phyloP scores from a whole-genome alignment of 2,888 invertebrate genomes.

The Nomada ruficornis region DNA sequence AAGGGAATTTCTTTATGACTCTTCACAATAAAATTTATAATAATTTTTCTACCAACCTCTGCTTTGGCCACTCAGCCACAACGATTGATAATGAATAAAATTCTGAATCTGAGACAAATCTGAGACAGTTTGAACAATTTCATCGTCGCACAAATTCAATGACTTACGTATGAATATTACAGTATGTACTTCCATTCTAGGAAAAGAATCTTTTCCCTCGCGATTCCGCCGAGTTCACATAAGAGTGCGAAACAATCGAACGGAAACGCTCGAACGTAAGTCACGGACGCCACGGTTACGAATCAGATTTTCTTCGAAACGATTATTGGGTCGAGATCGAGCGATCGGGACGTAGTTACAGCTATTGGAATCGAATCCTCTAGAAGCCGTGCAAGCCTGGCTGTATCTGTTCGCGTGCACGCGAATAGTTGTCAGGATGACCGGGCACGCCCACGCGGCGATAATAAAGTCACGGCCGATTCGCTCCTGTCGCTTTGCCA shows the following conservation, averaged over 20 bases:
- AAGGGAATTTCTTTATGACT: too few species aligned
- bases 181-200: too few species aligned
- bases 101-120: too few species aligned
- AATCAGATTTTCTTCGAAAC: not conserved
- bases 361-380: constrained; percentile 34
- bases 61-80: too few species aligned
- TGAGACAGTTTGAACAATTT: too few species aligned
- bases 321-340: constrained; percentile 16
- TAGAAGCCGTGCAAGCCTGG: constrained; percentile 51
- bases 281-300: not conserved
- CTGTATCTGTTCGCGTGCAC: constrained; percentile 41
- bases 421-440: constrained; percentile 58
- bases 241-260: not conserved
- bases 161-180: too few species aligned
- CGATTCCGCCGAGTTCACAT: too few species aligned
- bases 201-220: too few species aligned
- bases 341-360: constrained; percentile 38
- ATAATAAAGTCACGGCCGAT: constrained; percentile 71
- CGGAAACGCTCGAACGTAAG: not conserved
- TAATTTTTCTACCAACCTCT: too few species aligned
- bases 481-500: constrained; percentile 67
- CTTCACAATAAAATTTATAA: too few species aligned
- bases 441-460: constrained; percentile 64
- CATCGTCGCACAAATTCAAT: too few species aligned
- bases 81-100: too few species aligned